Conservation (phyloP, 2,888 invertebrate genomes). For the Leucophenga maculata region DNA sequence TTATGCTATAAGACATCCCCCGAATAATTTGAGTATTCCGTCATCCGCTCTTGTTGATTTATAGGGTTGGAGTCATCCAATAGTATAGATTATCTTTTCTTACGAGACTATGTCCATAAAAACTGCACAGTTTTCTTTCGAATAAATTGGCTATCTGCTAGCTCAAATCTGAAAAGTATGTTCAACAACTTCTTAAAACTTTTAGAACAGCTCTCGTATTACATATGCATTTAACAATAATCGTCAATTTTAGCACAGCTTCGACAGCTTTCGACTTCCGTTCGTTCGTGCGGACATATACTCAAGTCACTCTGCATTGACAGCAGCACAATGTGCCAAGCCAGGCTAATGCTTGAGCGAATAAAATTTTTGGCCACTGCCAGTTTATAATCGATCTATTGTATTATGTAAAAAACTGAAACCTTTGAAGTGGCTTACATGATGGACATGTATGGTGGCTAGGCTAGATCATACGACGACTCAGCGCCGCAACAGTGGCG, state of each 20-base stretch:
- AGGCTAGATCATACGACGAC: constrained; percentile 6
- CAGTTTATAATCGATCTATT: neutral
- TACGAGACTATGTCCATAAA: too few relatives aligned
- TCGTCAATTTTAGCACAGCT: constrained; percentile 8
- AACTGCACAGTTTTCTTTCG: too few relatives aligned
- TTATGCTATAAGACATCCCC: too few relatives aligned
- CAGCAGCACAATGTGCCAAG: neutral
- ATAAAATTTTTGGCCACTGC: neutral
- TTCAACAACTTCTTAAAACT: too few relatives aligned
- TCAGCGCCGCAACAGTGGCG: constrained; percentile 2
- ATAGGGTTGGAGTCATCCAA: too few relatives aligned
- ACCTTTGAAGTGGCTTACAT: constrained; percentile 9
- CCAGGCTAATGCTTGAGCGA: neutral
- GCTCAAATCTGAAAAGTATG: too few relatives aligned
- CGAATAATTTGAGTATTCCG: too few relatives aligned
- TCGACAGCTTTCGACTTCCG: constrained; percentile 22
- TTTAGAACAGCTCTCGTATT: too few relatives aligned
- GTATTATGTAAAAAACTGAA: constrained; percentile 12
- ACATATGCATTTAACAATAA: neutral
- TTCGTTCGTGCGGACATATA: constrained; percentile 10
- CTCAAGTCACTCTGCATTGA: constrained; percentile 1
- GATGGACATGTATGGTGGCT: too few relatives aligned
- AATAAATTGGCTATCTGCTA: too few relatives aligned
- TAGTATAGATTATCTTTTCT: too few relatives aligned
- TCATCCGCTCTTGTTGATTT: too few relatives aligned